Base-by-base conservation (phyloP, 2,888 invertebrate species). In the Hemithea aestivaria region DNA sequence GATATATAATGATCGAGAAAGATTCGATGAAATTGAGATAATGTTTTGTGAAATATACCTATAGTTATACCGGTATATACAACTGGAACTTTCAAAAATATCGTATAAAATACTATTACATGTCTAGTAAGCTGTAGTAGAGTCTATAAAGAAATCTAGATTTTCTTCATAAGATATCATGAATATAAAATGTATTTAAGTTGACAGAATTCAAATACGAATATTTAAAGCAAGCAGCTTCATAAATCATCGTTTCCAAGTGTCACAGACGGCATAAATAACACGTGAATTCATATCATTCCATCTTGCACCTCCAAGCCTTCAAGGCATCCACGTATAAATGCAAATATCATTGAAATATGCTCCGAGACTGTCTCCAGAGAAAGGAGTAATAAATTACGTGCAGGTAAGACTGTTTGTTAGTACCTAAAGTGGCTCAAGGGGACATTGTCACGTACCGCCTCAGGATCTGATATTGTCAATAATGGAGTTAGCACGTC, bases 331-430 rank as follows among this genome's bases (percentile, higher is more conserved):
- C 48, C 46, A 34, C 39, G 39, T 40, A 40, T 39, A 51, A 56
- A 67, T 67, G 58, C 59, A 66, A 64, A 69, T 66, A 53, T 56
- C 40, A 39, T 51, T 58, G 58, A 68, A 69, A 61, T 58, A 52
- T 59, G 47, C 51, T 56, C 48, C 29, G 27, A 27, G 33, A 37
- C 11, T 37, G 51, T 41, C 42, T 27, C 32, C 40, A 49, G 40
- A 35, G 50, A 54, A 43, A 57, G 46, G 48, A 56, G 63, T 62
- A 60, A 73, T 73, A 76, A 73, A 78, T 76, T 68, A 68, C 56
- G 57, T 62, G 68, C 70, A 74, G 72, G 62, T 70, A 70, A 56
- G 56, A 60, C 60, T 53, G 73, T 66, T 65, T 66, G 64, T 69
- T 49, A 61, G 56, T 43, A 60, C 30, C 20, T 34, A 36, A 49